Base-by-base conservation (phyloP, 2,113 vertebrate species). In the Rhabdomys dilectus region DNA sequence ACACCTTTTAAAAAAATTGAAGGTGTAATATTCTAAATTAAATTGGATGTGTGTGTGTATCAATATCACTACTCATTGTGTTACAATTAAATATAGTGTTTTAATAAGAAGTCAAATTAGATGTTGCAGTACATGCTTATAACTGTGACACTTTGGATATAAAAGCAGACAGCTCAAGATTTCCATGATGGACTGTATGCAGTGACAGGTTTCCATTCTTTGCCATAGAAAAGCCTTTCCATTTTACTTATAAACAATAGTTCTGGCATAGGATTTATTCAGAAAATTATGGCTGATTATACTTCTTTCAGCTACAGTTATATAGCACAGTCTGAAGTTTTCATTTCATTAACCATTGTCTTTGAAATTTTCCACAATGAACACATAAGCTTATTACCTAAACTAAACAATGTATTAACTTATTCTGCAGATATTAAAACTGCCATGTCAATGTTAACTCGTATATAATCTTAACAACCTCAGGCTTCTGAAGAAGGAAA, bases 231-330 rank as follows among this genome's bases (percentile, higher is more conserved):
- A 86, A 75, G 2, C 16, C 39, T 0, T 81, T 72, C 42, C 45
- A 29, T 77, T 98, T 92, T 16, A 96, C 85, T 97, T 97, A 72
- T 96, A 96, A 97, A 97, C 34, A 64, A 96, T 94, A 89, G 9
- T 29, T 96, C 88, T 92, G 75, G 21, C 45, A 91, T 39, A 98
- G 31, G 94, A 88, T 96, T 97, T 84, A 90, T 68, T 98, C 96
- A 96, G 96, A 96, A 96, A 94, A 96, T 97, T 97, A 97, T 98
- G 98, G 92, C 91, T 89, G 39, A 84, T 97, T 98, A 97, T 42
- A 94, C 10, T 97, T 73, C 68, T 98, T 96, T 97, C 72, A 94
- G 84, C 92, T 70, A 97, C 68, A 85, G 97, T 89, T 45, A 85
- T 96, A 97, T 85, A 90, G 84, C 29, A 66, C 42, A 92, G 97